phyloP scores from a whole-genome alignment of 2,113 vertebrate genomes.

The Xiphias gladius region DNA sequence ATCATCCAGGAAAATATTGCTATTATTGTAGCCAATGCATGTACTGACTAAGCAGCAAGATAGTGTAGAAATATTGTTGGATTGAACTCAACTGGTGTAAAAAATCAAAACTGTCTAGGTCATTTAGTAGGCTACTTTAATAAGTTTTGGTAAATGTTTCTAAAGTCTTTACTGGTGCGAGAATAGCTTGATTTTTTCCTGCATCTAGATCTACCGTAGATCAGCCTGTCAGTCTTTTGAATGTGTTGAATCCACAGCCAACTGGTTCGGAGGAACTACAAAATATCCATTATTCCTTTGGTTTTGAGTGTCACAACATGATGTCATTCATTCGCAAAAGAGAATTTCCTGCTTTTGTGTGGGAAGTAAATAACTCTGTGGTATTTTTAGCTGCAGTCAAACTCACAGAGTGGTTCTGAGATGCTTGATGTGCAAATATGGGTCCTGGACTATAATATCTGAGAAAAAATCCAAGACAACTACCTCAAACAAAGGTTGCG shows the following conservation, averaged over 20 bases:
- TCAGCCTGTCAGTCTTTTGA: slow-evolving; percentile 23
- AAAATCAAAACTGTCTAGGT: slow-evolving; percentile 1
- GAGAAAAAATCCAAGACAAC: slow-evolving; percentile 9
- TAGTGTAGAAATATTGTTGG: neutral
- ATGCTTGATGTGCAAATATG: slow-evolving; percentile 68
- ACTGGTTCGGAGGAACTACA: slow-evolving; percentile 11
- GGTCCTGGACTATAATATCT: slow-evolving; percentile 28
- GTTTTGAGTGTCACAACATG: slow-evolving; percentile 48
- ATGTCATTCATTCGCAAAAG: slow-evolving; percentile 47
- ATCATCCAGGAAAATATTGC: neutral
- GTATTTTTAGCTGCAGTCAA: slow-evolving; percentile 72
- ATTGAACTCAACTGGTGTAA: neutral
- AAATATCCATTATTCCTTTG: slow-evolving; percentile 41
- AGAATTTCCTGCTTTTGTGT: slow-evolving; percentile 43
- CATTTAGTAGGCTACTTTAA: neutral
- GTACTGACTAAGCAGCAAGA: neutral
- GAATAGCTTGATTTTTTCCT: neutral
- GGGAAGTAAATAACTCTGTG: slow-evolving; percentile 43
- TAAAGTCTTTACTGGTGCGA: neutral
- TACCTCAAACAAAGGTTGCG: neutral
- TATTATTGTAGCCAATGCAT: neutral
- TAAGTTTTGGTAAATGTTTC: slow-evolving; percentile 2
- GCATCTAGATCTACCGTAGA: neutral
- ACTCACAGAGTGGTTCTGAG: slow-evolving; percentile 40
- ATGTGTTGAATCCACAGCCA: slow-evolving; percentile 16